Base-by-base conservation (phyloP, 2,888 invertebrate species). In the Drosophila niveifrons region DNA sequence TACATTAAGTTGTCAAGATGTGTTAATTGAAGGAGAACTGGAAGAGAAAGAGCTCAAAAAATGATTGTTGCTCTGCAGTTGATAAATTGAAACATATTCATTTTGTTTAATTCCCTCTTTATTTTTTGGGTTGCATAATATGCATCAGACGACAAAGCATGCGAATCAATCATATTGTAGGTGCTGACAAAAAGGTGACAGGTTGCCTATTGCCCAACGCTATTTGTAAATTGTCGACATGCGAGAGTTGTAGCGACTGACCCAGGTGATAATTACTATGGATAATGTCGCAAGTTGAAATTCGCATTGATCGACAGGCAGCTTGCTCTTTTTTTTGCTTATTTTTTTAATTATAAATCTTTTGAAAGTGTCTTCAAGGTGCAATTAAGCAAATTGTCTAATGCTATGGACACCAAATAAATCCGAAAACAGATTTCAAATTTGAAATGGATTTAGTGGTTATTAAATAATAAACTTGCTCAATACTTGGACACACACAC, bases 381-480 rank as follows among this genome's bases (percentile, higher is more conserved):
- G 39, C 13, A 41, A 41, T 41, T 41, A 75, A 65, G 66, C 66
- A 74, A 66, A 44, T 44, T 66, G 71, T 66, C 62, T 11, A 57
- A 51, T 48, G 15, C 39, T 15, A 41, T 41, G 39, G 36, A 23
- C 23, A 23, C 23, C 9, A 41, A 41, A 8, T 15, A 41, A 41
- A 15, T 41, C 36, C n/a, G 36, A 36, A 36, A 13, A 11, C 7
- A 8, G 47, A 47, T 3, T 36, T 36, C 11, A 47, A 47, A 47
- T 47, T 13, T 3, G 8, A 47, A 7, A 28, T 29, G 23, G 39
- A 41, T 47, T 47, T 47, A 13, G 13, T 13, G 28, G 64, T 74
- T 67, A 84, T 82, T 87, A 82, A 87, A 82, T 87, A 78, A 87
- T 75, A 68, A 73, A 80, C 74, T 81, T 81, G 74, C 77, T 62